Evolutionary conservation across 2,888 invertebrate species (phyloP), one percentile per base, ranked within the genome.

Genomic region (Himalopsyche anomala): DNA sequence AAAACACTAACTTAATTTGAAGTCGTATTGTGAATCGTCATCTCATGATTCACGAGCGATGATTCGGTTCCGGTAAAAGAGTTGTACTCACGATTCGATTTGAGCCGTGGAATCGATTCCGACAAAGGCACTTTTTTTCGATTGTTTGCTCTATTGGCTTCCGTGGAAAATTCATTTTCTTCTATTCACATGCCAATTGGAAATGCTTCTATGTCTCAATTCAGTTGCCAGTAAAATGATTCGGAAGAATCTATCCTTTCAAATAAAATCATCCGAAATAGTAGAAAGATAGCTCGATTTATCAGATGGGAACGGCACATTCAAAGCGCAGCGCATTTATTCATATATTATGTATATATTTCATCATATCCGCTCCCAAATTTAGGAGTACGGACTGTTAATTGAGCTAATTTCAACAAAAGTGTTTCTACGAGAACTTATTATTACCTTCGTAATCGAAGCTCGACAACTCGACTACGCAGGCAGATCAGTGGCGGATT

Each of bases 101-200:
- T 38, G 74, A 38, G 12, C 28, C 74, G 74, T 74, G 74, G 36
- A 36, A 74, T 74, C 12, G 74, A 74, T 74, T 74, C 74, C 74
- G 74, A 74, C 74, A 74, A 74, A 74, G 38, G 74, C 74, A 6
- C 74, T 74, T 74, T 74, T 69, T 74, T 74, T 9, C 38, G 36
- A 74, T 36, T 74, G 74, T 74, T 74, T 74, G 36, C 74, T 36
- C 74, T 74, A 36, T 74, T 38, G 74, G 74, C 74, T 74, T 74
- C 74, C 74, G 74, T 74, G 38, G 74, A 74, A 74, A 74, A 74
- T 74, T 74, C 74, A 74, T 74, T 74, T 74, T 74, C 74, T 28
- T 74, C 74, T 74, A 74, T 74, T 74, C 74, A 74, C 36, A 74
- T 74, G 74, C 74, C 74, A 12, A 74, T 74, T 74, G 74, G 74